phyloP scores from a whole-genome alignment of 2,888 invertebrate species.

The Synanthedon myopaeformis region DNA sequence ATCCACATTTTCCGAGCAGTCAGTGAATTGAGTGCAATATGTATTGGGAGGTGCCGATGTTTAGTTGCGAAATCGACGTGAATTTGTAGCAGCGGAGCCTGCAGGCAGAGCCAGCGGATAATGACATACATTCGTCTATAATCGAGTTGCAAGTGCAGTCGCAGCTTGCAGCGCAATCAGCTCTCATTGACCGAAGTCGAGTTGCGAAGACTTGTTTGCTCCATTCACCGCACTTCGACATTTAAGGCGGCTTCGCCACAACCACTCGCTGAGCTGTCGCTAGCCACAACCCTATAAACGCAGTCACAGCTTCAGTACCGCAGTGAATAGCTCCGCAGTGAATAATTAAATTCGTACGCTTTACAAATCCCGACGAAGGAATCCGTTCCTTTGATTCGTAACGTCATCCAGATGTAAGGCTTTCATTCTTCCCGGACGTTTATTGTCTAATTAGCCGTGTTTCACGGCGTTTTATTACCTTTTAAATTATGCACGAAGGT shows the following conservation, averaged over 20 bases:
- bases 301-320: too few relatives aligned
- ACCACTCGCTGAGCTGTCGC: background rate
- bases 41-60: too few relatives aligned
- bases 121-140: slow-evolving; percentile 7
- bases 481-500: slow-evolving; percentile 48
- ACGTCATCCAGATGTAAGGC: slow-evolving; percentile 1
- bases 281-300: background rate
- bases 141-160: slow-evolving; percentile 5
- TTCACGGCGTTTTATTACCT: slow-evolving; percentile 45
- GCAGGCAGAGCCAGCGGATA: background rate
- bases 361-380: slow-evolving; percentile 1
- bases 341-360: slow-evolving; percentile 6
- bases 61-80: too few relatives aligned
- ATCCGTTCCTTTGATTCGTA: slow-evolving; percentile 12
- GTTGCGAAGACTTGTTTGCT: background rate
- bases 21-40: too few relatives aligned
- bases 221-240: background rate
- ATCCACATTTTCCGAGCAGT: too few relatives aligned
- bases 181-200: slow-evolving; percentile 20
- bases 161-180: slow-evolving; percentile 26
- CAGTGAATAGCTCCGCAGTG: slow-evolving; percentile 3
- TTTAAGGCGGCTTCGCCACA: background rate
- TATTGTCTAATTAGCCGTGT: slow-evolving; percentile 43
- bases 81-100: too few relatives aligned
- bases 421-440: slow-evolving; percentile 13